A percentile compares a stretch with the other conserved stretches of the same genome.
Conservation (phyloP, 2,113 vertebrate species). For the Semicossyphus pulcher region DNA sequence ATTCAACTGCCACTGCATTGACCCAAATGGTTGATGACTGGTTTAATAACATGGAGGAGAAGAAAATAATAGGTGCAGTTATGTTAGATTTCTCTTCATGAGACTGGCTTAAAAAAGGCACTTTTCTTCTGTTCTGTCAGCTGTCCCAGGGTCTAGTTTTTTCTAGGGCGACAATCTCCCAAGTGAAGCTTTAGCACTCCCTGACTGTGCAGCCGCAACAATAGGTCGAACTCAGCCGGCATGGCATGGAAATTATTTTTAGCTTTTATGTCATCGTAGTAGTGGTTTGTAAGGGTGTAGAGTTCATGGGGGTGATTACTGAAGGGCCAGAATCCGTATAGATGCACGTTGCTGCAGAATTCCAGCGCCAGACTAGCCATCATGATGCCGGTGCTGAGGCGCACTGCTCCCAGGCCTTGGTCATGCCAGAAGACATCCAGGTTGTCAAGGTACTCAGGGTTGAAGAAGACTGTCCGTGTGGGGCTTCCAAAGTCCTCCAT, state of each 20-base stretch:
- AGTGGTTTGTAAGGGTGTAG: slow-evolving; percentile 90
- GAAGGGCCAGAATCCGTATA: slow-evolving; percentile 98
- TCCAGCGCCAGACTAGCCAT: slow-evolving; percentile 91
- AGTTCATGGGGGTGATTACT: slow-evolving; percentile 78
- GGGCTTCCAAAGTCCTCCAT: slow-evolving; percentile 86
- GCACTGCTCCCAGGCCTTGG: slow-evolving; percentile 85
- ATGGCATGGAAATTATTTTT: slow-evolving; percentile 90
- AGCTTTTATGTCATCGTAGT: slow-evolving; percentile 89
- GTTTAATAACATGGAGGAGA: background rate
- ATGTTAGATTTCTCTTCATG: no score
- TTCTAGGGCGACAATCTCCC: slow-evolving; percentile 80
- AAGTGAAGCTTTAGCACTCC: slow-evolving; percentile 92
- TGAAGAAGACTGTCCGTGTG: slow-evolving; percentile 87
- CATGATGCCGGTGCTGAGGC: slow-evolving; percentile 92
- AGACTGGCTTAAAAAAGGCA: slow-evolving; percentile 7
- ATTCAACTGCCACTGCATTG: no score
- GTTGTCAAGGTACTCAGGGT: slow-evolving; percentile 88
- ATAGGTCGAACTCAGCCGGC: slow-evolving; percentile 90
- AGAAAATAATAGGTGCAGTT: no score
- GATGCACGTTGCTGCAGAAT: slow-evolving; percentile 88
- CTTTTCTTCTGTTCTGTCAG: background rate
- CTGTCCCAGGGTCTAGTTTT: slow-evolving; percentile 16
- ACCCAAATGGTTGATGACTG: slow-evolving; percentile 1
- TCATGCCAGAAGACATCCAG: slow-evolving; percentile 90
- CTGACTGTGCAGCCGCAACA: slow-evolving; percentile 89